These are phyloP conservation scores for Oscheius sp. DNA, from an alignment of 1,140 invertebrate genomes.

Conservation along the genomic window DNA sequence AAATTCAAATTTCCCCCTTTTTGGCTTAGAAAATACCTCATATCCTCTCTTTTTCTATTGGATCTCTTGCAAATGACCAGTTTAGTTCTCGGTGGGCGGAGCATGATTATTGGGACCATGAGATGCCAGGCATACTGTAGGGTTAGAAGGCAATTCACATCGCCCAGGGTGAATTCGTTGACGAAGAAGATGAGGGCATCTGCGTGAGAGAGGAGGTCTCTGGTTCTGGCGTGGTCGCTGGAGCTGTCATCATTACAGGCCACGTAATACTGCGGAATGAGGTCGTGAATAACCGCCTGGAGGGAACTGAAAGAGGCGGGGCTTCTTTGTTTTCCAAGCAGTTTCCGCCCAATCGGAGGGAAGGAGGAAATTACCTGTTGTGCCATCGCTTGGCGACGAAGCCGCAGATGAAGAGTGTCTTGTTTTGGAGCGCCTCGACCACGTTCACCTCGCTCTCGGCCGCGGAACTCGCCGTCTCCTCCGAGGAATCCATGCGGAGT, in stretches of 20 bases:
- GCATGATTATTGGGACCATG: slow-evolving; percentile 40
- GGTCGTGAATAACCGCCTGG: slow-evolving; percentile 34
- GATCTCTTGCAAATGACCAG: slow-evolving; percentile 38
- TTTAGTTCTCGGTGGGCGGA: slow-evolving; percentile 42
- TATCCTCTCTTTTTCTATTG: slow-evolving; percentile 18
- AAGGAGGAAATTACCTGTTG: slow-evolving; percentile 26
- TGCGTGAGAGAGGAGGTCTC: slow-evolving; percentile 23
- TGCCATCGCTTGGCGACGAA: slow-evolving; percentile 38
- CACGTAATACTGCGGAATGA: slow-evolving; percentile 36
- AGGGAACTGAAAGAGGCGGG: slow-evolving; percentile 18
- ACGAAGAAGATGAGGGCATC: slow-evolving; percentile 41
- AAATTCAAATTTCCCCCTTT: neutral
- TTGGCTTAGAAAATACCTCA: slow-evolving; percentile 20
- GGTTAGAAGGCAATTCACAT: slow-evolving; percentile 40
- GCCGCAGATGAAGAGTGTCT: slow-evolving; percentile 31
- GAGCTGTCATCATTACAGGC: slow-evolving; percentile 21
- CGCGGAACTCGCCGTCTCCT: neutral
- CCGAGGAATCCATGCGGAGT: neutral
- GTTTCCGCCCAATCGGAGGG: neutral
- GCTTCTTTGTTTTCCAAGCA: neutral
- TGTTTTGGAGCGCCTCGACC: neutral
- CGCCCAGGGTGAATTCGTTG: slow-evolving; percentile 41
- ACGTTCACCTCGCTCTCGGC: neutral
- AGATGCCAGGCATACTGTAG: slow-evolving; percentile 46
- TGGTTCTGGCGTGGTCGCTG: neutral